Conservation (phyloP, 2,113 vertebrate species). For the Phylloscopus trochilus region DNA sequence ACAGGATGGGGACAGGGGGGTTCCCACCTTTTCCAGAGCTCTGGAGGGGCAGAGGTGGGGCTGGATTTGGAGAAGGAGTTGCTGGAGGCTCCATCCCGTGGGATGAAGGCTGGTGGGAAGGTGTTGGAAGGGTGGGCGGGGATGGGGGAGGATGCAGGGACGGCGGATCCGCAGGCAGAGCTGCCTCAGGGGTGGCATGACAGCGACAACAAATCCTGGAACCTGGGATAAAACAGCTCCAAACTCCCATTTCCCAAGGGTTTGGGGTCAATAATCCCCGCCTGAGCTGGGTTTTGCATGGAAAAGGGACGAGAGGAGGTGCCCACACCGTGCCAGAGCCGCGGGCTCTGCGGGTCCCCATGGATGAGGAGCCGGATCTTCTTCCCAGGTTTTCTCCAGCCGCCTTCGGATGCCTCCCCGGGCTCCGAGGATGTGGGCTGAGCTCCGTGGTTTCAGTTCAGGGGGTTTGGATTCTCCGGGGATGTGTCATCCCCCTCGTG, state of each 20-base stretch:
- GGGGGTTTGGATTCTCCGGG: constrained; percentile 33
- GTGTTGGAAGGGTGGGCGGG: background rate
- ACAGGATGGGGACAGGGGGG: background rate
- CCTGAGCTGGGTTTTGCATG: background rate
- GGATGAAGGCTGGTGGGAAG: background rate
- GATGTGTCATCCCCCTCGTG: constrained; percentile 28
- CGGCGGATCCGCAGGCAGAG: background rate
- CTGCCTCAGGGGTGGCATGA: background rate
- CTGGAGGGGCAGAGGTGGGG: background rate
- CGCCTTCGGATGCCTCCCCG: background rate
- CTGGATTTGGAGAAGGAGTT: background rate
- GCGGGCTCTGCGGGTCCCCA: fast-evolving
- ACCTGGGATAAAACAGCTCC: background rate
- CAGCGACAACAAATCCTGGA: fast-evolving
- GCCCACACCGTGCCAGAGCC: fast-evolving
- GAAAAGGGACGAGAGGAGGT: background rate
- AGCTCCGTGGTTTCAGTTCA: constrained; percentile 3
- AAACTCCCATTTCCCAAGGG: background rate
- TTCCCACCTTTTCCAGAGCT: background rate
- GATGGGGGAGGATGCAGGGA: background rate
- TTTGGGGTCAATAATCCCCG: fast-evolving
- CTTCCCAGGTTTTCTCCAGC: background rate
- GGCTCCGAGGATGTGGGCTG: constrained; percentile 31
- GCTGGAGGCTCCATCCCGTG: fast-evolving
- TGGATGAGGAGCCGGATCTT: background rate